Percentiles rank a stretch among this genome's conserved stretches.
These are phyloP conservation scores for Rhinella marina DNA, from an alignment of 2,797 vertebrate genomes.

Conservation along the genomic window DNA sequence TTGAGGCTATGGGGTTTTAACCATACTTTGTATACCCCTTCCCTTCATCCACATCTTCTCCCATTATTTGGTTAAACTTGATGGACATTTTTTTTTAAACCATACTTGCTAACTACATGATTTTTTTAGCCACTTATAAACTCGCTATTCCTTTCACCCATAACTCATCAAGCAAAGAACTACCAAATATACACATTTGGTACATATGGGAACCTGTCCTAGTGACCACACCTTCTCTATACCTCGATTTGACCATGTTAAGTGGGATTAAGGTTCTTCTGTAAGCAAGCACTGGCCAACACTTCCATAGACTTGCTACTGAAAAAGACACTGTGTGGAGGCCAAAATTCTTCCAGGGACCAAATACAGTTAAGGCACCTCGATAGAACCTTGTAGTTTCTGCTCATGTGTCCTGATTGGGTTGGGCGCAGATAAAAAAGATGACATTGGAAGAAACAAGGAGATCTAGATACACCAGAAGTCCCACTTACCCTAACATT, in stretches of 20 bases:
- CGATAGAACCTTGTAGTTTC: neutral
- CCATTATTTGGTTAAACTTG: no score
- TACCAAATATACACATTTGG: neutral
- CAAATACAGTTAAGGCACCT: neutral
- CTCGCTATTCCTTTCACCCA: neutral
- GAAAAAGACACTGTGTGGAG: neutral
- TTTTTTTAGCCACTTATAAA: neutral
- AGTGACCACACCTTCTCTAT: neutral
- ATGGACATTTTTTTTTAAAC: no score
- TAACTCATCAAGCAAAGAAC: neutral
- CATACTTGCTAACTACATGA: neutral
- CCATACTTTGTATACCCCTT: no score
- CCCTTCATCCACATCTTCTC: no score
- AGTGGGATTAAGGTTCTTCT: neutral
- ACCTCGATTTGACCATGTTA: neutral
- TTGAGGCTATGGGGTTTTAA: no score
- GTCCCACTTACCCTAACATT: neutral
- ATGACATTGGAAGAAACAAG: neutral
- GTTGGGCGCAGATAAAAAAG: neutral
- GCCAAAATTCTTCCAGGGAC: neutral
- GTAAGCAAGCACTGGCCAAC: neutral
- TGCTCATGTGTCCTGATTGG: neutral
- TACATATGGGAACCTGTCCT: neutral
- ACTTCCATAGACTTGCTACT: neutral
- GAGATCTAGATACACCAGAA: neutral